Evolutionary conservation across 2,113 vertebrate genomes (phyloP).

Genomic region (Oncorhynchus keta): DNA sequence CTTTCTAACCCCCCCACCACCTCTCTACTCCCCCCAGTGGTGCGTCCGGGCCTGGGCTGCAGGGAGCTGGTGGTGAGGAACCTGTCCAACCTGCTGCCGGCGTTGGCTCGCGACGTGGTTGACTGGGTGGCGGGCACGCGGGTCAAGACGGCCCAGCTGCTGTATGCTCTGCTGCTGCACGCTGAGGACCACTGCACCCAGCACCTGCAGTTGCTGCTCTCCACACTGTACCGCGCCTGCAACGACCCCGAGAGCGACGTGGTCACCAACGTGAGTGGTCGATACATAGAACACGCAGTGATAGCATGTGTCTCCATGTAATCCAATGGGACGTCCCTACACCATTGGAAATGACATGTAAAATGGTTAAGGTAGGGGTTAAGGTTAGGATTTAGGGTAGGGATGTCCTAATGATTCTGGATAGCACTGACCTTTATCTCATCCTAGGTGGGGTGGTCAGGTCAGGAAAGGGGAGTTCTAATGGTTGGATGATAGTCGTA

Average conservation of each 20-base stretch:
- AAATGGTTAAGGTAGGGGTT: too few species aligned
- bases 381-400: too few species aligned
- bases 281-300: too few species aligned
- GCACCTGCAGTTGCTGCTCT: slow-evolving; percentile 85
- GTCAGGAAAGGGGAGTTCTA: too few species aligned
- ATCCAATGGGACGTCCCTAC: too few species aligned
- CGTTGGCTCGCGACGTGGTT: slow-evolving; percentile 78
- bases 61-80: slow-evolving; percentile 91
- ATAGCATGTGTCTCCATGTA: too few species aligned
- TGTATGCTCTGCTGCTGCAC: slow-evolving; percentile 81
- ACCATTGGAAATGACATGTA: too few species aligned
- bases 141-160: slow-evolving; percentile 84
- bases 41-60: slow-evolving; percentile 87
- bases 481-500: too few species aligned
- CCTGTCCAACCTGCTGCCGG: slow-evolving; percentile 85
- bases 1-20: neutral
- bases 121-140: slow-evolving; percentile 90
- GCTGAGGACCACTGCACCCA: slow-evolving; percentile 89
- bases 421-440: too few species aligned
- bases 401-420: too few species aligned
- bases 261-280: slow-evolving; percentile 79
- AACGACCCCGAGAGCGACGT: slow-evolving; percentile 77
- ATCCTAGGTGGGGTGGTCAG: too few species aligned
- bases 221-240: slow-evolving; percentile 79
- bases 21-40: slow-evolving; percentile 61